A percentile compares a stretch with the other conserved stretches of the same genome.
These are phyloP conservation scores for Oxygymnocypris stewartii DNA, from an alignment of 2,113 vertebrate genomes.

Conservation along the genomic window DNA sequence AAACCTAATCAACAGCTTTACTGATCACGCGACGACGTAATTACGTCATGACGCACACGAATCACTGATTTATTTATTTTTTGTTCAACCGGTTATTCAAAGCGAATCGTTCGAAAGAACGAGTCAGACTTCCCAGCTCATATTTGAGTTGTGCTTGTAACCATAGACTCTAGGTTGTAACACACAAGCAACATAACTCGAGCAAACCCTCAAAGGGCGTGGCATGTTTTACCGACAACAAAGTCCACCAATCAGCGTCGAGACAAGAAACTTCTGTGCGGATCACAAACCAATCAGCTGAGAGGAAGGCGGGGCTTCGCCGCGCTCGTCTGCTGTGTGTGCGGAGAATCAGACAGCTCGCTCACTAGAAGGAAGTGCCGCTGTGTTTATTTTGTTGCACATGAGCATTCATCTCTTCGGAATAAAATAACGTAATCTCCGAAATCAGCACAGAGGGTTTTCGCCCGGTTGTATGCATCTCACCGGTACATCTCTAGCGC, in stretches of 20 bases:
- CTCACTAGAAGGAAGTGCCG: slow-evolving; percentile 54
- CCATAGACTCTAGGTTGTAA: background rate
- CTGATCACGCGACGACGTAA: background rate
- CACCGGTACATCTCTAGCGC: background rate
- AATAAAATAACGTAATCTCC: slow-evolving; percentile 37
- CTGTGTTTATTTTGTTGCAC: slow-evolving; percentile 46
- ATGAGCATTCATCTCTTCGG: slow-evolving; percentile 27
- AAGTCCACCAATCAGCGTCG: slow-evolving; percentile 48
- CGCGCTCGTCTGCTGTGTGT: slow-evolving; percentile 33
- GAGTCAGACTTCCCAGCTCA: background rate
- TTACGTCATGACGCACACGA: background rate
- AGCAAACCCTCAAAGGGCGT: slow-evolving; percentile 22
- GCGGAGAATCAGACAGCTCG: slow-evolving; percentile 46
- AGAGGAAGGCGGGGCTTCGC: slow-evolving; percentile 45
- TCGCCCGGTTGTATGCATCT: slow-evolving; percentile 2
- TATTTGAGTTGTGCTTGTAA: background rate
- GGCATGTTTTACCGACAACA: background rate
- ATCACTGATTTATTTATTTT: background rate
- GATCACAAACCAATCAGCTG: slow-evolving; percentile 45
- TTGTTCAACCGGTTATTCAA: background rate
- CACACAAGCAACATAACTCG: background rate
- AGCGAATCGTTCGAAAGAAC: slow-evolving; percentile 3
- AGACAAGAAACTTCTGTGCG: background rate
- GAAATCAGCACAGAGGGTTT: slow-evolving; percentile 27
- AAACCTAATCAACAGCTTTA: background rate